Base-by-base conservation (phyloP, 2,113 vertebrate species). In the Erythrolamprus reginae region DNA sequence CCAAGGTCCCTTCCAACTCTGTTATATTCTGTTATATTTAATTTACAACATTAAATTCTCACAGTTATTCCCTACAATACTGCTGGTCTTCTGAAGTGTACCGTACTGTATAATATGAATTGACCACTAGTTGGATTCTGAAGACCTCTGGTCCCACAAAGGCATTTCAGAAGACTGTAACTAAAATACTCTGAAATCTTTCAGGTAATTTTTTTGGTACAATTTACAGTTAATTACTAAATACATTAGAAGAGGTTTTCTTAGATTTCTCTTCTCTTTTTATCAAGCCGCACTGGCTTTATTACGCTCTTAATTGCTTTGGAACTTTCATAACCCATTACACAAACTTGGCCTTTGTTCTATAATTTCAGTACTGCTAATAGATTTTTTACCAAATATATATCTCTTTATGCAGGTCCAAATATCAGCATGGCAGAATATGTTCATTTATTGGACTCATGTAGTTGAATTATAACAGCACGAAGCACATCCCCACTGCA, bases 181-280 rank as follows among this genome's bases (percentile, higher is more conserved):
- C 93, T 96, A 96, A 90, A 95, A 94, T 95, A 95, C 95, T 94
- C 91, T 86, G 88, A 94, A 95, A 95, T 26, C 93, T 93, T 90
- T 91, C 93, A 96, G 93, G 93, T 93, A 89, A 92, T 92, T 93
- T 90, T 56, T 86, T 95, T 94, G 90, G 90, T 92, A 93, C 94
- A 96, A 95, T 95, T 70, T 94, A 87, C 87, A 91, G 84, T 84
- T 91, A 94, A 89, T 91, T 94, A 51, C 42, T 93, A 92, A 3
- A 89, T 89, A 77, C 91, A 90, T 87, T 93, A 90, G 53, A 88
- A 90, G 51, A 42, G 28, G 3, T 70, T 38, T 92, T 91, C 93
- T 94, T 61, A 61, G 10, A 92, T 89, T 82, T 89, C 85, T 13
- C 2, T n/a, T n/a, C 26, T 42, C 48, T 70, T 33, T 70, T 70